phyloP scores from a whole-genome alignment of 2,113 vertebrate species.

The Brevimyrus niger region DNA sequence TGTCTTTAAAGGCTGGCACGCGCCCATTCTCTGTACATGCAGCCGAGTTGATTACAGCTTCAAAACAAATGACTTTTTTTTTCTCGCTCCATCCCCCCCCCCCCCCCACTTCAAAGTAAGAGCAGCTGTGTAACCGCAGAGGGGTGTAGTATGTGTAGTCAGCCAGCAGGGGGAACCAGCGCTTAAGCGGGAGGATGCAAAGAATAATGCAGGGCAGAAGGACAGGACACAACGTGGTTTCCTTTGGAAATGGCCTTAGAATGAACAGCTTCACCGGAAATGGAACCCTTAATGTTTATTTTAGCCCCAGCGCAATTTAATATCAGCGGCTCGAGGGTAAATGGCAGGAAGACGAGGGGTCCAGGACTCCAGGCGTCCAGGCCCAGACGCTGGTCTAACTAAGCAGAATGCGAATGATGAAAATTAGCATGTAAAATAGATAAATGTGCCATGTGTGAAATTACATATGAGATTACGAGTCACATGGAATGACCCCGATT shows the following conservation, averaged over 20 bases:
- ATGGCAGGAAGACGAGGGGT: neutral
- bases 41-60: neutral
- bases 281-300: neutral
- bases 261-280: neutral
- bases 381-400: neutral
- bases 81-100: neutral
- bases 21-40: neutral
- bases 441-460: neutral
- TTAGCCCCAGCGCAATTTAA: neutral
- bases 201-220: neutral
- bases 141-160: neutral
- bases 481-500: neutral
- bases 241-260: neutral
- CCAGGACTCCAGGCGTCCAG: neutral
- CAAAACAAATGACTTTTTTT: neutral
- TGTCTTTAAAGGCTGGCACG: neutral
- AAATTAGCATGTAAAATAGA: neutral
- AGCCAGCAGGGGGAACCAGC: slow-evolving; percentile 12
- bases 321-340: neutral
- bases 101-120: neutral
- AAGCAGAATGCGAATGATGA: neutral
- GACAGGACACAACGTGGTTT: neutral
- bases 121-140: neutral
- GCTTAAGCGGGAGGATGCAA: neutral
- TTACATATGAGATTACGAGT: neutral